Conservation (phyloP, 2,113 vertebrate genomes). For the Barnardius zonarius region DNA sequence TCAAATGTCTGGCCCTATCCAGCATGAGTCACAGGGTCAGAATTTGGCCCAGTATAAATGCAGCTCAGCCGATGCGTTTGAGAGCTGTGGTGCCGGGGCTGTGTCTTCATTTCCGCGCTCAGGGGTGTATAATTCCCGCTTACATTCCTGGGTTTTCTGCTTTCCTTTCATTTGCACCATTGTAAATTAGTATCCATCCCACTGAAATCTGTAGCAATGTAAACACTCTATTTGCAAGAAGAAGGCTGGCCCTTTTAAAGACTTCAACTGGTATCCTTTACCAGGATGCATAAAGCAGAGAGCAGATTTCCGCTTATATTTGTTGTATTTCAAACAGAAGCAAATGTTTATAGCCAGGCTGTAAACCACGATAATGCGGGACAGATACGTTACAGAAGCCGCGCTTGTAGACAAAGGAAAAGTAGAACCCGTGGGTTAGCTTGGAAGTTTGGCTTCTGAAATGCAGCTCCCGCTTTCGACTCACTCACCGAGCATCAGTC, state of each 20-base stretch:
- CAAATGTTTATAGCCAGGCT: slow-evolving; percentile 43
- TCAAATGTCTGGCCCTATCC: not conserved
- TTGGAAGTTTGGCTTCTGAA: not conserved
- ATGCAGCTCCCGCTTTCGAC: not conserved
- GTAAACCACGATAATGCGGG: slow-evolving; percentile 42
- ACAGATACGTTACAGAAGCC: not conserved
- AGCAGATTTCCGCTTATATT: slow-evolving; percentile 34
- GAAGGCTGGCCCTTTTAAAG: not conserved
- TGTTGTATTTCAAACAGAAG: slow-evolving; percentile 63
- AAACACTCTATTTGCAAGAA: not conserved
- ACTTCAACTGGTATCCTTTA: not conserved
- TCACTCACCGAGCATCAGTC: not conserved
- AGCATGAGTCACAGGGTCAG: accelerated
- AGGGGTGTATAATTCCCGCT: not conserved
- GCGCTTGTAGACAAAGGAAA: not conserved
- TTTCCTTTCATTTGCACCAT: not conserved
- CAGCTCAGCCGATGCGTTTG: accelerated
- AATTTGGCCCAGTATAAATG: not conserved
- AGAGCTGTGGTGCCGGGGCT: not conserved
- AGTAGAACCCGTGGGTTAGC: not conserved
- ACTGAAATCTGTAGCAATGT: not conserved
- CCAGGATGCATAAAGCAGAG: not conserved
- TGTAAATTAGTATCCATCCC: not conserved
- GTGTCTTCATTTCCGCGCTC: not conserved
- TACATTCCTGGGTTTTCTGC: not conserved